A percentile compares a stretch with the other conserved stretches of the same genome.
phyloP scores from a whole-genome alignment of 2,797 vertebrate genomes.

The Momotus momota region DNA sequence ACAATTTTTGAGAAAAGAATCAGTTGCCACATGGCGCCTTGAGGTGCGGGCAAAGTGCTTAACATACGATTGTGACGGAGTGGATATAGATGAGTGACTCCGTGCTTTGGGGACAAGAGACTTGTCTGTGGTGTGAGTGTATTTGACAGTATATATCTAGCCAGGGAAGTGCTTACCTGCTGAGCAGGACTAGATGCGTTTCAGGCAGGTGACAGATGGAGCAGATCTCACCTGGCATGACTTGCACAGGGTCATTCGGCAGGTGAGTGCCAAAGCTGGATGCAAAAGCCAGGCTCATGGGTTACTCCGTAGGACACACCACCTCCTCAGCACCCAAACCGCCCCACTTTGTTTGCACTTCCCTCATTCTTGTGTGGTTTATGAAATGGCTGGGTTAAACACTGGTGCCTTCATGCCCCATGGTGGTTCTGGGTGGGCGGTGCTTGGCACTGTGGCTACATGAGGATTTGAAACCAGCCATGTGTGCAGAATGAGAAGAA shows the following conservation, averaged over 20 bases:
- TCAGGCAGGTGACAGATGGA: neutral
- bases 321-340: neutral
- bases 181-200: neutral
- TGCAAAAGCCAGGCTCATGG: neutral
- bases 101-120: neutral
- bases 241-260: neutral
- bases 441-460: neutral
- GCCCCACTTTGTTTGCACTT: accelerated
- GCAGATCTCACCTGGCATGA: neutral
- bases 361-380: neutral
- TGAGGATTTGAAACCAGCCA: neutral
- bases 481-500: neutral
- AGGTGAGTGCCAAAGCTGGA: neutral
- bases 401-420: neutral
- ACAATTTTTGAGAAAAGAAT: neutral
- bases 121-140: accelerated
- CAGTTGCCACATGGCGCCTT: accelerated
- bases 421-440: neutral
- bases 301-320: neutral
- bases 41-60: neutral
- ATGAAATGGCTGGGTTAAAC: neutral
- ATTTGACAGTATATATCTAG: neutral
- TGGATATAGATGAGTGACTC: neutral
- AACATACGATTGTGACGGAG: neutral
- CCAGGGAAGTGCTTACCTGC: neutral